Base-by-base conservation (phyloP, 1,140 invertebrate genomes). In the Philotrypesis tridentata region DNA sequence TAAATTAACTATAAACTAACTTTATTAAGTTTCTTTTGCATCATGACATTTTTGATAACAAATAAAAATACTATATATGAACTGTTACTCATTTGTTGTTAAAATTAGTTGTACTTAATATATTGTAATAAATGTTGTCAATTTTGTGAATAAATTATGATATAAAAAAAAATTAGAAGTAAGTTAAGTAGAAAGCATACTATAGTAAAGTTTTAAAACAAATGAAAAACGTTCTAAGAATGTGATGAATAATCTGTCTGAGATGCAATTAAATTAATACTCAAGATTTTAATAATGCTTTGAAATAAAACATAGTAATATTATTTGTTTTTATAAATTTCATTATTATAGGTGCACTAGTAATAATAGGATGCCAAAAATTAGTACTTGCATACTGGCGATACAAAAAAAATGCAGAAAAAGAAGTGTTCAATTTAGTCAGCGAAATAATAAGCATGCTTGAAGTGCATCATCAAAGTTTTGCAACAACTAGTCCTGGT, bases 401-500 rank as follows among this genome's bases (percentile, higher is more conserved):
- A 72, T 86, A 91, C 37, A 90, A 89, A 85, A 90, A 90, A 80
- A 86, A 84, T 83, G 82, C 85, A 0, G 91, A 91, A 71, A 86
- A 84, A 72, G 88, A 92, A 76, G 86, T 92, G n/a, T 92, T 90
- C 83, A 87, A 90, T 65, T 85, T 92, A 84, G 91, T 92, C 71
- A 91, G 88, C 78, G 89, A 91, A 67, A 92, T 92, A 43, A 90
- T 92, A 82, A 91, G 86, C 77, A 94, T 95, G 90, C 93, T 95
- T 0, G 95, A 95, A 86, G 90, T 95, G 63, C 94, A 95, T 80
- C 94, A 95, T 88, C 94, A 94, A 84, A 94, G 93, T 83, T 91
- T 93, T 55, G 85, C 87, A 76, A 89, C 89, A 60, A 86, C 84
- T 33, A 92, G 93, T 82, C 85, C 90, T 4, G 90, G 89, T 37